Base-by-base conservation (phyloP, 92 coral and sea anemone species). In the Phymanthus crucifer region DNA sequence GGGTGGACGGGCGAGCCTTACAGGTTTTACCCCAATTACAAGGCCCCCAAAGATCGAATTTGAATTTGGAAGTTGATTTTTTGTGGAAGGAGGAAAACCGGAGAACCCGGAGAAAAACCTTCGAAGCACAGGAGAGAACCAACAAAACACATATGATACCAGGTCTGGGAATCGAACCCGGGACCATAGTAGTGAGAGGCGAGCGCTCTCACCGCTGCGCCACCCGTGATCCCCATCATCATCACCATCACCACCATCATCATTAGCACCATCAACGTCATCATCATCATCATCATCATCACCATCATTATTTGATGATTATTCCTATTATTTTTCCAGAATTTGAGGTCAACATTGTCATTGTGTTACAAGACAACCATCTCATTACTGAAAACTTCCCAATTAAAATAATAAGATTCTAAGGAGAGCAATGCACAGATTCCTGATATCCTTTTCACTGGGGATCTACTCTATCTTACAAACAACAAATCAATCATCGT, bases 301-400 rank as follows among this genome's bases (percentile, higher is more conserved):
- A 54, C 11, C 8, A 50, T 19, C 11, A 54, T 54, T 19, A 3
- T 54, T 54, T 21, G 27, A 13, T 76, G 27, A 19, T 73, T 31
- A 31, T 27, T 40, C 14, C 38, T 13, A 16, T 73, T 52, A 47
- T 34, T 57, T 61, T 83, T 85, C 70, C 90, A 96, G 99, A 93
- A 78, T 96, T 96, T 73, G 98, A 96, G 80, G 85, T 96, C 80
- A 96, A 96, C 79, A 85, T 96, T 61, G 99, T 96, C 36, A 94
- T 96, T 19, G 94, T 96, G 32, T 91, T 96, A 32, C 93, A 87
- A 37, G 99, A 96, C 85, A 97, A 96, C 78, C 90, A 96, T 78
- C 91, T 96, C 54, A 96, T 96, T 54, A 96, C 99, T 33, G 99
- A 96, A 56, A 96, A 96, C 87, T 96, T 96, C 64, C 99, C 99